Evolutionary conservation across 2,113 vertebrate genomes (phyloP).

Genomic region (Catharus fuscescens): DNA sequence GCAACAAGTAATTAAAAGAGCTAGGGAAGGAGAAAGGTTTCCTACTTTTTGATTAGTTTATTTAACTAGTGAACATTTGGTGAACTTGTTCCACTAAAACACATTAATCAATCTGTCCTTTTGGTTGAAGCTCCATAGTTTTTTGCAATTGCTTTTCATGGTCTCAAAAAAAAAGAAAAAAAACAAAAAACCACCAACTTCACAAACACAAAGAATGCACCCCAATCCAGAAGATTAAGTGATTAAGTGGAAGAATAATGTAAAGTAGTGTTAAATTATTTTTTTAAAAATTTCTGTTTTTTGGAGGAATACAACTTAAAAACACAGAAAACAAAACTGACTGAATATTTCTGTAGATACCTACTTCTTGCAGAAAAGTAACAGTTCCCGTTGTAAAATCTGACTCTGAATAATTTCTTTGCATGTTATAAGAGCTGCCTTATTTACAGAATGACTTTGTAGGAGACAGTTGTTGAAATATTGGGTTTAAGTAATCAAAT

Average conservation of each 20-base stretch:
- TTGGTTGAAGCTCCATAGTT: not conserved
- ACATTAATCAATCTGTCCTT: not conserved
- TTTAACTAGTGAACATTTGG: not conserved
- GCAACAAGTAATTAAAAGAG: not conserved
- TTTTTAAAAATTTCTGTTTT: not conserved
- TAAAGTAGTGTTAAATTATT: not conserved
- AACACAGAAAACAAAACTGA: not conserved
- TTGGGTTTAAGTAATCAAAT: not conserved
- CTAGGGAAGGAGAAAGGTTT: not conserved
- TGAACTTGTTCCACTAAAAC: not conserved
- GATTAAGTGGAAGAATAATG: not conserved
- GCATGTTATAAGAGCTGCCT: not conserved
- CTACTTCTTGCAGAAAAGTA: not conserved
- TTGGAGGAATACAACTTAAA: not conserved
- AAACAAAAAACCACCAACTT: fast-evolving
- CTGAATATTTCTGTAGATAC: not conserved
- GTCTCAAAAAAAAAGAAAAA: not conserved
- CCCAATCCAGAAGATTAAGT: not conserved
- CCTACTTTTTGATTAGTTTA: not conserved
- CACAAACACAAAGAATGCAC: not conserved
- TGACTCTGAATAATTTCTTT: not conserved
- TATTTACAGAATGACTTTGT: not conserved
- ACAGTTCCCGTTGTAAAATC: not conserved
- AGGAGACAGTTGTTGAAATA: not conserved
- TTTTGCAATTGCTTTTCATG: not conserved